Evolutionary conservation across 2,888 invertebrate genomes (phyloP).

Genomic region (Tuta absoluta): DNA sequence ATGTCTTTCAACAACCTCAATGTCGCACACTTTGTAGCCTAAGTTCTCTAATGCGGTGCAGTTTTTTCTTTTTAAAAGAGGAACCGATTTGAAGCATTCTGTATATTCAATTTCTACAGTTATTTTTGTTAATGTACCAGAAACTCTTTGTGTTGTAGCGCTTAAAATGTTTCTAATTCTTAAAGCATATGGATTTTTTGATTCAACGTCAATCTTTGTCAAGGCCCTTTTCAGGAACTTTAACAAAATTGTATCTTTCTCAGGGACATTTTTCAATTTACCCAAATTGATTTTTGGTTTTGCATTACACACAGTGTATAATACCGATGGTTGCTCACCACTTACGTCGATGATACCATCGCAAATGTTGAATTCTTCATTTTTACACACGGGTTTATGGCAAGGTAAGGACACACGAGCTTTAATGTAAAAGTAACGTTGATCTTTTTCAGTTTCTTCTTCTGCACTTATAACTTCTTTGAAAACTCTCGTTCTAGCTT

Average conservation of each 20-base stretch:
- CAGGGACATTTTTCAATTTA: slow-evolving; percentile 43
- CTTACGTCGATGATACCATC: slow-evolving; percentile 74
- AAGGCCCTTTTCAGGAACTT: slow-evolving; percentile 49
- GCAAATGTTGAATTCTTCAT: slow-evolving; percentile 68
- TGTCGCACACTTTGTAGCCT: slow-evolving; percentile 59
- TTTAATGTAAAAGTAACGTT: slow-evolving; percentile 60
- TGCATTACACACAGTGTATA: slow-evolving; percentile 75
- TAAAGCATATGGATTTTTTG: slow-evolving; percentile 49
- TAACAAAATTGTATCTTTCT: slow-evolving; percentile 55
- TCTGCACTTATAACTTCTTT: slow-evolving; percentile 59
- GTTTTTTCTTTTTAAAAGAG: slow-evolving; percentile 46
- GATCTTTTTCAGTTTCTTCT: slow-evolving; percentile 57
- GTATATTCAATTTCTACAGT: slow-evolving; percentile 51
- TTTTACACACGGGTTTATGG: slow-evolving; percentile 52
- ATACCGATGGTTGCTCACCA: slow-evolving; percentile 64
- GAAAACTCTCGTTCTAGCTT: slow-evolving; percentile 53
- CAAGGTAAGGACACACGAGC: slow-evolving; percentile 57
- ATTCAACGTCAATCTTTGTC: slow-evolving; percentile 64
- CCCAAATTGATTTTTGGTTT: slow-evolving; percentile 46
- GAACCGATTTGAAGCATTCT: slow-evolving; percentile 56
- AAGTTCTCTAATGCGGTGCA: slow-evolving; percentile 51
- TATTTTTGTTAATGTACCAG: slow-evolving; percentile 59
- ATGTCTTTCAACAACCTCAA: slow-evolving; percentile 54
- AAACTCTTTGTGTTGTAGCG: slow-evolving; percentile 52
- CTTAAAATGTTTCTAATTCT: slow-evolving; percentile 53